Conservation (phyloP, 2,888 invertebrate species). For the Drosophila flavopinicola region DNA sequence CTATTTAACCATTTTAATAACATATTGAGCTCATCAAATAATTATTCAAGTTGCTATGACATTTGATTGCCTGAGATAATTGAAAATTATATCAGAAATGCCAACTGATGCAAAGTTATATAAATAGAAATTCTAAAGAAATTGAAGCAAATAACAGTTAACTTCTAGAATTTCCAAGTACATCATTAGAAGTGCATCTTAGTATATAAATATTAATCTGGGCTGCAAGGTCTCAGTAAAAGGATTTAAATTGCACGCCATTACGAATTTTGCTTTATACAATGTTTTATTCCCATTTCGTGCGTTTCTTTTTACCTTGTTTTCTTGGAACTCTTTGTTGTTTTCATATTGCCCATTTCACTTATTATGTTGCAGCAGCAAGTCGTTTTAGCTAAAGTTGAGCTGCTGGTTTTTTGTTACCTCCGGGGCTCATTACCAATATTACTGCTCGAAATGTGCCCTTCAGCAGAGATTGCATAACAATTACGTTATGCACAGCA, state of each 20-base stretch:
- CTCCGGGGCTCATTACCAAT: constrained; percentile 66
- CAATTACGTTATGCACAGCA: constrained; percentile 51
- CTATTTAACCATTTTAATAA: too few species aligned
- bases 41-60: too few species aligned
- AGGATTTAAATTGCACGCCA: not conserved
- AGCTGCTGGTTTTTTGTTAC: constrained; percentile 15
- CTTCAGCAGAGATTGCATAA: constrained; percentile 59
- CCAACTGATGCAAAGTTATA: too few species aligned
- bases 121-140: too few species aligned
- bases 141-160: too few species aligned
- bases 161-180: not conserved
- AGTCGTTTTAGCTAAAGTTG: constrained; percentile 19
- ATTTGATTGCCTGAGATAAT: too few species aligned
- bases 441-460: constrained; percentile 47
- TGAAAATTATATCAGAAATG: too few species aligned
- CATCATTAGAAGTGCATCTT: not conserved
- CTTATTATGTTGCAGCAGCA: constrained; percentile 33
- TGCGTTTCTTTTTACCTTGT: not conserved
- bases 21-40: too few species aligned
- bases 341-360: constrained; percentile 1
- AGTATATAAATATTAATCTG: not conserved
- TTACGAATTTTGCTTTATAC: not conserved
- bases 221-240: too few species aligned
- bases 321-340: not conserved
- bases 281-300: not conserved